Base-by-base conservation (phyloP, 2,888 invertebrate species). In the Chrysolina americana region DNA sequence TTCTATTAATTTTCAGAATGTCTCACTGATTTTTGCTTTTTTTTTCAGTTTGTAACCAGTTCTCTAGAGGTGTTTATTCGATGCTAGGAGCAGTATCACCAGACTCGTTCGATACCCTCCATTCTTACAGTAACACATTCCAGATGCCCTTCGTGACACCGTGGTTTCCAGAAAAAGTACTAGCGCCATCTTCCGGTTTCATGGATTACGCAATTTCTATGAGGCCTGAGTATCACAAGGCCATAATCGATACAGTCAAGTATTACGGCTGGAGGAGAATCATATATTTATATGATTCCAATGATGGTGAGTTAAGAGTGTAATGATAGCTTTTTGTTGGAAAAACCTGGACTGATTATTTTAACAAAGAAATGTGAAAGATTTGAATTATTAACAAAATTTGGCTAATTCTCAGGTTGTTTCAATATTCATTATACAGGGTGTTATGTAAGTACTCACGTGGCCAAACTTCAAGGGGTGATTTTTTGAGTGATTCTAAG, bases 121-220 rank as follows among this genome's bases (percentile, higher is more conserved):
- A 97, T 87, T 97, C 97, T 21, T 97, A 97, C 89, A 95, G 96
- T 85, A 97, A 97, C 88, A 96, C 97, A 68, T 97, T 97, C 87
- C 96, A 97, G 89, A 96, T 97, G 95, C 97, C 97, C 50, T 97
- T 97, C 87, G 94, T 97, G 77, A 96, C 96, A 63, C 96, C 96
- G 15, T 96, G 96, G 96, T 97, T 96, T 86, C 96, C 97, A 0
- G 96, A 97, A 88, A 96, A 96, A 92, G 82, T 96, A 63, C 91
- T 95, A 76, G 94, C 95, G 13, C 96, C 96, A 44, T 95, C 96
- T 19, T 96, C 96, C 2, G 96, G 96, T n/a, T 92, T 95, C 82
- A 91, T 96, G 83, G 96, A 96, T 89, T 96, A 94, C 86, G 97
- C 96, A 69, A 94, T 97, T 85, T 96, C 96, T 88, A 94, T 99